Percentiles rank a stretch among this genome's conserved stretches.
Conservation (phyloP, 2,888 invertebrate genomes). For the Chironomus tentans region DNA sequence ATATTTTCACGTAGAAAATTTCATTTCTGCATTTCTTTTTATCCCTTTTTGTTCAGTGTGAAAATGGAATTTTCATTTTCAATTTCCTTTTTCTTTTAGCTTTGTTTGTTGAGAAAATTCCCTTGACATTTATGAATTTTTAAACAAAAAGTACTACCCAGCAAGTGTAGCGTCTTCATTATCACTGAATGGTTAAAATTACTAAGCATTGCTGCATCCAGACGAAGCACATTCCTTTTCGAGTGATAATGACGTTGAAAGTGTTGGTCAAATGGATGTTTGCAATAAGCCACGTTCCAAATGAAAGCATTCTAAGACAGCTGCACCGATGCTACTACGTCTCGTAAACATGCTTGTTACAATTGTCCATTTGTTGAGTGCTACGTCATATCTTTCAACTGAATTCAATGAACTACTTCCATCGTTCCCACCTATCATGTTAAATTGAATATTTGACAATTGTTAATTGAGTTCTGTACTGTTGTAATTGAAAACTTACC, state of each 20-base stretch:
- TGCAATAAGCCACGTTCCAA: slow-evolving; percentile 45
- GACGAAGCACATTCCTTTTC: slow-evolving; percentile 11
- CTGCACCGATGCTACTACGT: slow-evolving; percentile 57
- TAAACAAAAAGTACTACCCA: neutral
- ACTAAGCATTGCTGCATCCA: slow-evolving; percentile 11
- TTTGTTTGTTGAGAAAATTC: neutral
- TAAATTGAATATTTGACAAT: neutral
- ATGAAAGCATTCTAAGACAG: slow-evolving; percentile 55
- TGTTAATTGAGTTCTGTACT: neutral
- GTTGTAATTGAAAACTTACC: slow-evolving; percentile 36
- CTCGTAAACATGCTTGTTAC: slow-evolving; percentile 56
- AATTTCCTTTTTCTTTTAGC: no score
- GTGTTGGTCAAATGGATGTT: slow-evolving; percentile 35
- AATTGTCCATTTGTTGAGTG: slow-evolving; percentile 55
- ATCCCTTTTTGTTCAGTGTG: no score
- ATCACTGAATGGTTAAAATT: neutral
- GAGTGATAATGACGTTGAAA: neutral
- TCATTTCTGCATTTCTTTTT: neutral
- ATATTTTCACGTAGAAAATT: neutral
- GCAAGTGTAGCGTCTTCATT: neutral
- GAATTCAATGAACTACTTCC: slow-evolving; percentile 60
- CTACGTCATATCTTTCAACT: slow-evolving; percentile 56
- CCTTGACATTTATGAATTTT: neutral
- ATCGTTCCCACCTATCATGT: slow-evolving; percentile 52
- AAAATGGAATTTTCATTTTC: neutral